Percentiles rank a stretch among this genome's conserved stretches.
Evolutionary conservation across 2,888 invertebrate genomes (phyloP).

Genomic region (Pseudococcus viburni): DNA sequence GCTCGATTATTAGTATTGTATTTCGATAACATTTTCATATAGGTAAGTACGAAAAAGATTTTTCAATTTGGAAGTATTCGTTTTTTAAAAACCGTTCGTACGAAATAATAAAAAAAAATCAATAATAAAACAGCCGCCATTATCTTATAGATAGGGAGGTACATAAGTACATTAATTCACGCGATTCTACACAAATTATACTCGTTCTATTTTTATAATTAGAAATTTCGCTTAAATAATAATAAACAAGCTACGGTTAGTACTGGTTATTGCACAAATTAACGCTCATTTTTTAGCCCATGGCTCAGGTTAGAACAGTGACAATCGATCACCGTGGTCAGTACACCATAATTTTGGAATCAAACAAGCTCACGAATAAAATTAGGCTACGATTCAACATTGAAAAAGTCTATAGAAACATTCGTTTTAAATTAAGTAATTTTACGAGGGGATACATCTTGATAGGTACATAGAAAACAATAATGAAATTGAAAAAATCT

Average conservation of each 20-base stretch:
- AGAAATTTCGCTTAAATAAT: not conserved
- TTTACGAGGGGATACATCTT: too few species aligned
- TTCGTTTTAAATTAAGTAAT: too few species aligned
- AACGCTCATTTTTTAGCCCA: not conserved
- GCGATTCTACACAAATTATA: slow-evolving; percentile 10
- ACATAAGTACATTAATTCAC: not conserved
- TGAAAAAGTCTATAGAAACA: too few species aligned
- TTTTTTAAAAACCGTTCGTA: not conserved
- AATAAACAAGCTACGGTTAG: slow-evolving; percentile 27
- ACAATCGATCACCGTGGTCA: too few species aligned
- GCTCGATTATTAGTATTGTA: not conserved
- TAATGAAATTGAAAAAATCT: too few species aligned
- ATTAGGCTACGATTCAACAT: not conserved
- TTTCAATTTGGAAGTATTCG: not conserved
- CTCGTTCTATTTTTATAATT: not conserved
- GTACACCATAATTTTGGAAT: too few species aligned
- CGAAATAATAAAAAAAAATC: not conserved
- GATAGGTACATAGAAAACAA: too few species aligned
- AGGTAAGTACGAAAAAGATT: too few species aligned
- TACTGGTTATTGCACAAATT: slow-evolving; percentile 23
- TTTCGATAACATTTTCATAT: not conserved
- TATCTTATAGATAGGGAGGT: not conserved
- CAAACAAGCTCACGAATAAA: not conserved
- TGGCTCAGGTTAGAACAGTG: too few species aligned
- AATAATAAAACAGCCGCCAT: not conserved